Percentiles rank a stretch among this genome's conserved stretches.
phyloP scores from a whole-genome alignment of 2,888 invertebrate genomes.

The Electrophaes corylata region DNA sequence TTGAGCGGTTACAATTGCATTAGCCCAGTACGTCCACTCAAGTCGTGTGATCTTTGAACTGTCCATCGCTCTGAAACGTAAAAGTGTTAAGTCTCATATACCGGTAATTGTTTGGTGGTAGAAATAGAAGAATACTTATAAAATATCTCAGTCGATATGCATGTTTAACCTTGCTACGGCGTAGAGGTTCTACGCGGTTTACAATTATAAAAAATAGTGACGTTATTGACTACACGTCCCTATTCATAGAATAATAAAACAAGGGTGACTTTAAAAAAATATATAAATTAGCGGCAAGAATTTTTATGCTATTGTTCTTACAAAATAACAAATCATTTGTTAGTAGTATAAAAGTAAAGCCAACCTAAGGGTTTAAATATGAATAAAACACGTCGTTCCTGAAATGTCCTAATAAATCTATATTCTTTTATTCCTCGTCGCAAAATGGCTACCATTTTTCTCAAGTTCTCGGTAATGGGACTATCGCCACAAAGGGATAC shows the following conservation, averaged over 20 bases:
- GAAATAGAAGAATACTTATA: no score
- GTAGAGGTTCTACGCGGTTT: background rate
- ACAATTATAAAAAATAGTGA: background rate
- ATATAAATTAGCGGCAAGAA: background rate
- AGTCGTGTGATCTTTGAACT: no score
- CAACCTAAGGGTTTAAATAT: background rate
- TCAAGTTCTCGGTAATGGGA: background rate
- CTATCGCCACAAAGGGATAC: slow-evolving; percentile 8
- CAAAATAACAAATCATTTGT: background rate
- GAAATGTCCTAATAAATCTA: background rate
- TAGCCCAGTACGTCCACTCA: no score
- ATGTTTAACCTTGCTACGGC: background rate
- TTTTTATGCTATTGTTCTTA: background rate
- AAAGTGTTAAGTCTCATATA: no score
- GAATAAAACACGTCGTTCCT: background rate
- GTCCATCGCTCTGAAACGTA: no score
- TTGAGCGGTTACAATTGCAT: no score
- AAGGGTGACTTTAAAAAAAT: no score
- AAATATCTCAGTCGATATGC: no score
- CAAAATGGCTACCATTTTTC: slow-evolving; percentile 1
- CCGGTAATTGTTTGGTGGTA: no score
- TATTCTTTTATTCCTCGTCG: background rate
- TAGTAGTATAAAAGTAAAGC: background rate
- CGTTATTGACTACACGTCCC: no score
- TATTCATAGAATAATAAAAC: no score